phyloP scores from a whole-genome alignment of 2,888 invertebrate species.

The Odiellus spinosus region DNA sequence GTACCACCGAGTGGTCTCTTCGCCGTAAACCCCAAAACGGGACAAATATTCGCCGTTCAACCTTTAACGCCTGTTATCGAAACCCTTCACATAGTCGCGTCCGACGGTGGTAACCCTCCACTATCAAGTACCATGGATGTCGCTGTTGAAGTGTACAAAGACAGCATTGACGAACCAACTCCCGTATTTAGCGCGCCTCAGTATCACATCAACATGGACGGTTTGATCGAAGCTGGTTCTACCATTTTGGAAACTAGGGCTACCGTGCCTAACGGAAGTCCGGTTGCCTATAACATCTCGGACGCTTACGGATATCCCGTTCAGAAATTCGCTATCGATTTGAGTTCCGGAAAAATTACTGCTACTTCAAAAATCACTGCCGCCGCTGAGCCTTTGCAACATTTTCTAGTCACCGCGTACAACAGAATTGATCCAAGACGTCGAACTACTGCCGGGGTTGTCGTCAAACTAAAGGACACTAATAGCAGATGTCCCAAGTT shows the following conservation, averaged over 20 bases:
- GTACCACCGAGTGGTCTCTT: conserved; percentile 20
- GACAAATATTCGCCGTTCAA: conserved; percentile 21
- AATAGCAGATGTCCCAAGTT: conserved; percentile 22
- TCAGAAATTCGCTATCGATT: conserved; percentile 20
- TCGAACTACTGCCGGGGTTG: conserved; percentile 19
- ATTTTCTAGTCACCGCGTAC: conserved; percentile 21
- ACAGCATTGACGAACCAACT: conserved; percentile 20
- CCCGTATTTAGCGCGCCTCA: conserved; percentile 22
- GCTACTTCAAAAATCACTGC: conserved; percentile 23
- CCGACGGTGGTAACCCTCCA: conserved; percentile 16
- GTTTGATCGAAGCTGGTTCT: conserved; percentile 19
- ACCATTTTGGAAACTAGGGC: conserved; percentile 21
- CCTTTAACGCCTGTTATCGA: conserved; percentile 19
- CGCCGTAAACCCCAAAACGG: conserved; percentile 20
- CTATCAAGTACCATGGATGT: conserved; percentile 18
- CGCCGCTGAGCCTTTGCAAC: conserved; percentile 19
- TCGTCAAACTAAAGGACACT: conserved; percentile 18
- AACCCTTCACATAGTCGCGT: conserved; percentile 18
- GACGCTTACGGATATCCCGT: conserved; percentile 15
- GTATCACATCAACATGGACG: conserved; percentile 20
- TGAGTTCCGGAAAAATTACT: conserved; percentile 22
- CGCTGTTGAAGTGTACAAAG: conserved; percentile 22
- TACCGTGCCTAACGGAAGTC: conserved; percentile 19
- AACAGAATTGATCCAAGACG: conserved; percentile 17
- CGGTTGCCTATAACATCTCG: conserved; percentile 21